Percentiles rank a stretch among this genome's conserved stretches.
phyloP scores from a whole-genome alignment of 1,140 invertebrate genomes.

The Leptonema lineaticorne region DNA sequence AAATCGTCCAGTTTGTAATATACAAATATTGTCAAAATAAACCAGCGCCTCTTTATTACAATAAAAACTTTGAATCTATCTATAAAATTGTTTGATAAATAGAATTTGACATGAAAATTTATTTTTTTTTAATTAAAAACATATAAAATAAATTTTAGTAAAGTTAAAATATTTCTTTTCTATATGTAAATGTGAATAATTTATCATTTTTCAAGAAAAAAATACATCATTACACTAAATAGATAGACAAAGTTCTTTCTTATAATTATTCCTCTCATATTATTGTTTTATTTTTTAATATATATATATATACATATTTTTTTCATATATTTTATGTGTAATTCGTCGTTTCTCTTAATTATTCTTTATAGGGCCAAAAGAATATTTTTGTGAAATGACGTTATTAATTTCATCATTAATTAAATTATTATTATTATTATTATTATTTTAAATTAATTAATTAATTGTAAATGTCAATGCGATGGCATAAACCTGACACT shows the following conservation, averaged over 20 bases:
- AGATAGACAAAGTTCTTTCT: too few species aligned
- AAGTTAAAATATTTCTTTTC: background rate
- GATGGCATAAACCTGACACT: constrained; percentile 15
- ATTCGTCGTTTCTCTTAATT: constrained; percentile 15
- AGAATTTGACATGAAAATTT: too few species aligned
- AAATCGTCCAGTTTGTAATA: background rate
- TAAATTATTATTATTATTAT: too few species aligned
- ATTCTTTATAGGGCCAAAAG: constrained; percentile 27
- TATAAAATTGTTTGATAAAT: too few species aligned
- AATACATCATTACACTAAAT: too few species aligned
- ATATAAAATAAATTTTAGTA: too few species aligned
- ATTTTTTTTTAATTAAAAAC: too few species aligned
- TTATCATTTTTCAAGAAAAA: background rate
- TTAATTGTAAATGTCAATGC: background rate
- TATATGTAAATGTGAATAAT: background rate
- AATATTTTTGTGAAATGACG: constrained; percentile 17
- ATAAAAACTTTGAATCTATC: too few species aligned
- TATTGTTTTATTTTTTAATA: background rate
- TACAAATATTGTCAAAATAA: background rate
- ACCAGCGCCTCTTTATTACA: too few species aligned
- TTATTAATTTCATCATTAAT: background rate
- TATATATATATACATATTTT: too few species aligned
- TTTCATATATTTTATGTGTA: background rate
- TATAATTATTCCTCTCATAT: too few species aligned
- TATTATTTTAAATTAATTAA: too few species aligned